Percentiles rank a stretch among this genome's conserved stretches.
These are phyloP conservation scores for Ploceus nigricollis DNA, from an alignment of 2,113 vertebrate genomes.

Conservation along the genomic window DNA sequence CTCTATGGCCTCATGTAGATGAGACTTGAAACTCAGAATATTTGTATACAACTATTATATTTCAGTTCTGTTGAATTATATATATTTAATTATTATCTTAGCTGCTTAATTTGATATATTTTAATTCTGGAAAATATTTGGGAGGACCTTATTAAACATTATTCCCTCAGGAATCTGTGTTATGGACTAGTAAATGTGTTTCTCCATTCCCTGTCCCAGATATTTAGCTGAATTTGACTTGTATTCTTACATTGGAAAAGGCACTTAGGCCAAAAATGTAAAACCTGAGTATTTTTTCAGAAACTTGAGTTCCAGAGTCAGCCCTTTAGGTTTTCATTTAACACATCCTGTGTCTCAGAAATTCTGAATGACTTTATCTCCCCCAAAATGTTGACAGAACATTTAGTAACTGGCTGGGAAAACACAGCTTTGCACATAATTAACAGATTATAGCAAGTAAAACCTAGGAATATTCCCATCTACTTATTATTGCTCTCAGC, in stretches of 20 bases:
- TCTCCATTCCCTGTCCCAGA: background rate
- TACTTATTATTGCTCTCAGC: background rate
- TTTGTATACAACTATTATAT: background rate
- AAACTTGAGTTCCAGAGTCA: background rate
- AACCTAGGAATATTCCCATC: background rate
- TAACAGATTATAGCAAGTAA: background rate
- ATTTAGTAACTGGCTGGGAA: background rate
- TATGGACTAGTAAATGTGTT: background rate
- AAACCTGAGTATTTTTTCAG: fast-evolving
- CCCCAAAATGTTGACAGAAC: background rate
- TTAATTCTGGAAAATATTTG: background rate
- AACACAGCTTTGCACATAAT: background rate
- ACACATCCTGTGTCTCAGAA: background rate
- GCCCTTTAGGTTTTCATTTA: background rate
- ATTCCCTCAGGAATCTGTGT: background rate
- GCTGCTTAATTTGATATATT: background rate
- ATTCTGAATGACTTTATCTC: background rate
- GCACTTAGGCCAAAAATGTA: background rate
- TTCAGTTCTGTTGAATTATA: background rate
- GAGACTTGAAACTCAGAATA: background rate
- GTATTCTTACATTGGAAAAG: background rate
- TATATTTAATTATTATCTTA: background rate
- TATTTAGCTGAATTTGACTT: background rate
- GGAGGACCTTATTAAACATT: background rate
- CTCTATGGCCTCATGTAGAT: background rate